Evolutionary conservation across 2,888 invertebrate species (phyloP), one percentile per base, ranked within the genome.

Genomic region (Drosophila kokeensis): DNA sequence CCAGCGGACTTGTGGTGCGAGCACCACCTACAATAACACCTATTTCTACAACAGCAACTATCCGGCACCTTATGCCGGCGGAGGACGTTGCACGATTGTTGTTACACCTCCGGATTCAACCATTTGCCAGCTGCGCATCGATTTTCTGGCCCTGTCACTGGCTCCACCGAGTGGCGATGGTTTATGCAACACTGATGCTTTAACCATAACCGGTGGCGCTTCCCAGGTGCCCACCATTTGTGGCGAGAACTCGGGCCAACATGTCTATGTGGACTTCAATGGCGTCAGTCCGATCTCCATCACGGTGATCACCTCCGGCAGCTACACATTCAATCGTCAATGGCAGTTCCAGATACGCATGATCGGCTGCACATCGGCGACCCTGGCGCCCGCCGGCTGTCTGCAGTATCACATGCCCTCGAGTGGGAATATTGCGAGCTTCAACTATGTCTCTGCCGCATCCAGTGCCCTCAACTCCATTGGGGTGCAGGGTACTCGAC

Each of bases 31-130:
- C 58, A 97, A 98, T 92, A 97, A 97, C 87, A 97, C 97, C 0
- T 97, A 97, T 91, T 98, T 97, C 92, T 95, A 95, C 15, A 98
- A 96, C 90, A 95, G 96, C 0, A 95, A 95, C 3, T 97, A 96
- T 93, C 97, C 97, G 0, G 94, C 94, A 0, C 94, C 96, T 0
- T 96, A 95, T 88, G 93, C 94, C 1, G 96, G 96, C 0, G 96
- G 96, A 0, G 94, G 94, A 36, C 81, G 91, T 2, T 98, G 97
- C 90, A 94, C 95, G 4, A 95, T 97, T 82, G 95, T 95, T 13
- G 95, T 98, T 2, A 94, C 95, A 80, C 95, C 96, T 57, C 96
- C 96, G 86, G 96, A 95, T 91, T 94, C 87, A 0, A 77, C 75
- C 30, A 90, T 92, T 67, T 94, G 94, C 50, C 94, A 97, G 95